phyloP scores from a whole-genome alignment of 2,888 invertebrate species.

The Synergus laeviventris region DNA sequence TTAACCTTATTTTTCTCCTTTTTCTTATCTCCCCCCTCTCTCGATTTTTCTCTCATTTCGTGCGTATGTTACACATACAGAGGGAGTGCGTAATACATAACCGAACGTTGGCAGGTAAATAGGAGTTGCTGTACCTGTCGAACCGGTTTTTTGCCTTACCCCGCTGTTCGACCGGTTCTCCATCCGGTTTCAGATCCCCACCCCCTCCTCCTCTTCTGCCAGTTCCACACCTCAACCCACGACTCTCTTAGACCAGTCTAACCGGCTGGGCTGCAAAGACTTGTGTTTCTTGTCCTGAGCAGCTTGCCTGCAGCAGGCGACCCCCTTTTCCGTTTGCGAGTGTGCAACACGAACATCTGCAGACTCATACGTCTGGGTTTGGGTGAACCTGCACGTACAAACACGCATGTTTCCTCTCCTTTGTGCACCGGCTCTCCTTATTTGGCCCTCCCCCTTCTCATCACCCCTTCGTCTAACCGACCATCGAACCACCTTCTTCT shows the following conservation, averaged over 20 bases:
- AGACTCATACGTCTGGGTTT: constrained; percentile 37
- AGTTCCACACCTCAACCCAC: constrained; percentile 48
- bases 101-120: constrained; percentile 69
- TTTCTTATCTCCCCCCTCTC: constrained; percentile 42
- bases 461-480: constrained; percentile 50
- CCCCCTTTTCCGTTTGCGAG: constrained; percentile 61
- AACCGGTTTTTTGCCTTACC: constrained; percentile 69
- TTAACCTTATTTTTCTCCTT: constrained; percentile 47
- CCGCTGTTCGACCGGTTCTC: constrained; percentile 47
- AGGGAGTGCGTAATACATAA: constrained; percentile 64
- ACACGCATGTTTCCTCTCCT: constrained; percentile 64
- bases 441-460: constrained; percentile 57
- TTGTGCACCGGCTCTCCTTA: constrained; percentile 65
- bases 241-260: constrained; percentile 48
- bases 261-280: constrained; percentile 47
- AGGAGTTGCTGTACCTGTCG: constrained; percentile 71
- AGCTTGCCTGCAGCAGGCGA: constrained; percentile 59
- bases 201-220: constrained; percentile 45
- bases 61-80: constrained; percentile 65
- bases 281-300: constrained; percentile 57
- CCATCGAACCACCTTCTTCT: constrained; percentile 42
- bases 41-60: constrained; percentile 39
- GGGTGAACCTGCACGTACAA: constrained; percentile 50
- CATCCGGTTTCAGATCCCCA: constrained; percentile 19
- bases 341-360: constrained; percentile 41